Evolutionary conservation across 2,797 vertebrate species (phyloP).

Genomic region (Halcyon chelicuti): DNA sequence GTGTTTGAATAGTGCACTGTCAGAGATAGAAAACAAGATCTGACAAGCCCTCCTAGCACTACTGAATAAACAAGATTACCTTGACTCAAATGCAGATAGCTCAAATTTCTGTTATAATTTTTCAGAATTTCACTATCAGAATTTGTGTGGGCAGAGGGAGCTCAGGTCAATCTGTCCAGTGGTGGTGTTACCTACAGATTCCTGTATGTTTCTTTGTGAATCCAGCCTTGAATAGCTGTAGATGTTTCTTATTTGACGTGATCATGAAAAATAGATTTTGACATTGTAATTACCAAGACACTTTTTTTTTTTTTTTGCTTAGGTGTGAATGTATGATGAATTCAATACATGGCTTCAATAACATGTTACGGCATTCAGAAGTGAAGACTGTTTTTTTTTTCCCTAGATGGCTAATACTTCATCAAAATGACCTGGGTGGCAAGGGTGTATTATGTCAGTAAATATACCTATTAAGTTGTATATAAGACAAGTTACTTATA

Average conservation of each 20-base stretch:
- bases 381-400: background rate
- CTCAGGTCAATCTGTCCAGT: background rate
- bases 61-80: background rate
- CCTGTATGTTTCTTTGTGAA: background rate
- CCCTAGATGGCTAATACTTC: background rate
- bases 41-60: background rate
- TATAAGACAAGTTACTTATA: accelerated
- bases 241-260: background rate
- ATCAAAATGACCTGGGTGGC: background rate
- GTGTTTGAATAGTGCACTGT: background rate
- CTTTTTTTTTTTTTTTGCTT: background rate
- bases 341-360: background rate
- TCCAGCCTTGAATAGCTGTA: background rate
- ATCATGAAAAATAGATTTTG: background rate
- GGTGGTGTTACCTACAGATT: background rate
- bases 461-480: background rate
- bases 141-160: background rate
- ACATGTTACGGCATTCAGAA: background rate
- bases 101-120: background rate
- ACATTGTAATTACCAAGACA: background rate
- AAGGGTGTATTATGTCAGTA: background rate
- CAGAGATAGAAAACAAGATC: background rate
- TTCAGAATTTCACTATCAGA: background rate
- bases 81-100: background rate
- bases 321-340: background rate